These are phyloP conservation scores for Camponotus floridanus DNA, from an alignment of 1,140 invertebrate species.

Conservation along the genomic window DNA sequence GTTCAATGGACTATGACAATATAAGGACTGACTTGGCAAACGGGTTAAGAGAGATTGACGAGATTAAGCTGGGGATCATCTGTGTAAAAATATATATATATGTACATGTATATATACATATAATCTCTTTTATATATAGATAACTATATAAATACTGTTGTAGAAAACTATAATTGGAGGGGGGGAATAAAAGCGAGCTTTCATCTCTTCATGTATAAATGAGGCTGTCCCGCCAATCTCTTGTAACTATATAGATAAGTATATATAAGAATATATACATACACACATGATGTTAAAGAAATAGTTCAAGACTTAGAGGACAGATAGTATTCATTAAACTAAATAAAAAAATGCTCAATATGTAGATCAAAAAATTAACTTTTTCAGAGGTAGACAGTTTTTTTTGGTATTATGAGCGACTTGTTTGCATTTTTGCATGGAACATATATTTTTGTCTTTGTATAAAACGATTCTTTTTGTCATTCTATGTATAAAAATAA, in stretches of 20 bases:
- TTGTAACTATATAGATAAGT: slow-evolving; percentile 56
- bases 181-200: slow-evolving; percentile 24
- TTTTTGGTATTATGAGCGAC: slow-evolving; percentile 13
- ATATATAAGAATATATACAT: slow-evolving; percentile 20
- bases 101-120: slow-evolving; percentile 67
- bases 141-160: slow-evolving; percentile 84
- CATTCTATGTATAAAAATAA: not conserved
- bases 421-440: slow-evolving; percentile 5
- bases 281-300: slow-evolving; percentile 4
- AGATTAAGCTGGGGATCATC: slow-evolving; percentile 27
- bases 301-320: slow-evolving; percentile 6
- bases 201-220: slow-evolving; percentile 20
- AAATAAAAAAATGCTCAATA: slow-evolving; percentile 27
- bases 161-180: slow-evolving; percentile 81
- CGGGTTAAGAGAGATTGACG: slow-evolving; percentile 46
- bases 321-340: slow-evolving; percentile 6
- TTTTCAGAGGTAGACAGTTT: slow-evolving; percentile 30
- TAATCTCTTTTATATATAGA: slow-evolving; percentile 66
- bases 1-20: slow-evolving; percentile 73
- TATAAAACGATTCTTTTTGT: slow-evolving; percentile 4
- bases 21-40: slow-evolving; percentile 41
- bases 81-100: slow-evolving; percentile 70
- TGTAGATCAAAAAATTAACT: slow-evolving; percentile 13
- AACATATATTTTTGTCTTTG: not conserved
- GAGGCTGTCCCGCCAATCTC: slow-evolving; percentile 48